Evolutionary conservation across 2,113 vertebrate genomes (phyloP), one percentile per base, ranked within the genome.

Genomic region (Otis tarda): DNA sequence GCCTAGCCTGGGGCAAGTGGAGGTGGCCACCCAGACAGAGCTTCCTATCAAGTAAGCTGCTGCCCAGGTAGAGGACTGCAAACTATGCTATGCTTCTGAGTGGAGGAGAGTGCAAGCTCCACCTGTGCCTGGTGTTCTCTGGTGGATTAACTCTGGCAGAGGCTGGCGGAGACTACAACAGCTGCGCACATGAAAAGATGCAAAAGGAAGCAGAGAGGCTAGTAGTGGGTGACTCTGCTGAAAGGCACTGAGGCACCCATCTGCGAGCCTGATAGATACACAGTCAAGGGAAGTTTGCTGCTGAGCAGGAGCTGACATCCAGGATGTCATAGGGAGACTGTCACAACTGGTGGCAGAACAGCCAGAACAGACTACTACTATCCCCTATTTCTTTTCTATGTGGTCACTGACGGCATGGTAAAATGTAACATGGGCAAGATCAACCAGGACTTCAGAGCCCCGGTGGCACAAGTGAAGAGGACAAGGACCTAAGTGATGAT

Each of bases 71-170:
- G 7, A 49, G 22, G 39, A 63, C 49, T 63, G 31, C 16, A 50
- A 68, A 56, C 14, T 50, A 31, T 14, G 9, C 16, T 9, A 25
- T 0, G 2, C 9, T 45, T 5, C 4, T 25, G 35, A 11, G 31
- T 25, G 17, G 30, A 83, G 21, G 9, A 61, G 10, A 56, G 16
- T 60, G 18, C 25, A 56, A 88, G 14, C 8, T 78, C 20, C 19
- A 37, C 39, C n/a, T 83, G 37, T 6, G 4, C 28, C 55, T 67
- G 25, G 7, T 57, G 25, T 50, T 18, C 24, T 41, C 35, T 64
- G n/a, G 10, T 53, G 41, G 39, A 61, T 19, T 49, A 21, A 35
- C 17, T 39, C 65, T 56, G 19, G 31, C 16, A 76, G 77, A 69
- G 8, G 23, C 31, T 49, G 47, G 80, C 45, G 12, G 31, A 69